Evolutionary conservation across 2,888 invertebrate species (phyloP).

Genomic region (Tachystola acroxantha): DNA sequence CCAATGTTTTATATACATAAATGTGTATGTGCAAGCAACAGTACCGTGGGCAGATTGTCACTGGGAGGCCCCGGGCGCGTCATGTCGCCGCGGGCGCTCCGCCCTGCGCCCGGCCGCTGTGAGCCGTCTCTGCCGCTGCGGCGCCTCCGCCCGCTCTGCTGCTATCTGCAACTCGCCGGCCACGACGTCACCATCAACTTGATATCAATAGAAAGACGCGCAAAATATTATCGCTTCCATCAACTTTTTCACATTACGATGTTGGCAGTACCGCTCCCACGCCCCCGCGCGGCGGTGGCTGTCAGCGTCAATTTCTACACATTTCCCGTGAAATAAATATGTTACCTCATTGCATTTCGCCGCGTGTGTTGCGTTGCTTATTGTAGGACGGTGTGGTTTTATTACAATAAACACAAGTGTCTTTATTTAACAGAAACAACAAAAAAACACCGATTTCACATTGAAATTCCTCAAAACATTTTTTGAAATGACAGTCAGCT

Average conservation of each 20-base stretch:
- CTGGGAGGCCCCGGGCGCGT: constrained; percentile 83
- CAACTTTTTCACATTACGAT: constrained; percentile 11
- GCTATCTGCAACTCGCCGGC: constrained; percentile 45
- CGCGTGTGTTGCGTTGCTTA: constrained; percentile 13
- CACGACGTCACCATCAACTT: no score
- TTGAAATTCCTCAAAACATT: no score
- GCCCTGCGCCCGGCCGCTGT: constrained; percentile 24
- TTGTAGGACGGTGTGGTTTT: constrained; percentile 21
- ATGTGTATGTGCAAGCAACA: no score
- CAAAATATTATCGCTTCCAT: background rate
- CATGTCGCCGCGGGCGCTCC: constrained; percentile 36
- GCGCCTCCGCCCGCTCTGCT: constrained; percentile 37
- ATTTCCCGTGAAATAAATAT: constrained; percentile 10
- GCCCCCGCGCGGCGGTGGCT: constrained; percentile 22
- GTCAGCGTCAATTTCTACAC: background rate
- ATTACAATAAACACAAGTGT: constrained; percentile 6
- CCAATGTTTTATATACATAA: no score
- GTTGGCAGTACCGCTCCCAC: constrained; percentile 37
- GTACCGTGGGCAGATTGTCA: constrained; percentile 82
- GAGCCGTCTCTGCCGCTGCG: constrained; percentile 16
- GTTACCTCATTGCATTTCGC: constrained; percentile 35
- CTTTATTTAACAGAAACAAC: background rate
- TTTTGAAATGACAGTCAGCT: no score
- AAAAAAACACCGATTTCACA: background rate
- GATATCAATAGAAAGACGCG: background rate